Conservation (phyloP, 2,797 vertebrate genomes). For the Tauraco hartlaubi region DNA sequence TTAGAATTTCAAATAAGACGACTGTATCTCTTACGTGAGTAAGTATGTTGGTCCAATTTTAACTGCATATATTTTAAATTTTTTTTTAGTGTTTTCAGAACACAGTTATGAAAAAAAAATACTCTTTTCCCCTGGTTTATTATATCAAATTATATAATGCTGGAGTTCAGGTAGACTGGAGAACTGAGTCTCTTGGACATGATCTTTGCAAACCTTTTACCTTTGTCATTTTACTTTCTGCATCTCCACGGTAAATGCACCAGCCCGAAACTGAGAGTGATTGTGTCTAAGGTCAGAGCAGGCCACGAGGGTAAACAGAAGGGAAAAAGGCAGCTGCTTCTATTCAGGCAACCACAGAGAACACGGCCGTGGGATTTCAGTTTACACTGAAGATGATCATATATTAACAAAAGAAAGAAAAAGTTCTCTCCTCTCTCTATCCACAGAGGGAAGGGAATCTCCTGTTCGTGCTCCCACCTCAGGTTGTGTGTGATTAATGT, state of each 20-base stretch:
- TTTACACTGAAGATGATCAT: neutral
- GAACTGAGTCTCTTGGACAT: neutral
- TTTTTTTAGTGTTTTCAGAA: neutral
- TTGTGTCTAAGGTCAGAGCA: neutral
- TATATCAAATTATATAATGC: neutral
- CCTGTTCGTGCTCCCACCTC: neutral
- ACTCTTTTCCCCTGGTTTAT: too few relatives aligned
- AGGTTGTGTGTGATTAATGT: neutral
- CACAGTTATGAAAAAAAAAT: neutral
- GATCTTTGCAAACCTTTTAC: neutral
- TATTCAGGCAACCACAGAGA: neutral
- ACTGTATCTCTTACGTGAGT: neutral
- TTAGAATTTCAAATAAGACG: conserved; percentile 38
- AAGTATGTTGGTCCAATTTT: neutral
- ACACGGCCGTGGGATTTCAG: neutral
- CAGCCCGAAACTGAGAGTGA: neutral
- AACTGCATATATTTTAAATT: neutral
- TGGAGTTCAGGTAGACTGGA: neutral
- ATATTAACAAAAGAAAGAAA: neutral
- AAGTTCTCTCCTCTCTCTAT: neutral
- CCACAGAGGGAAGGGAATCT: neutral
- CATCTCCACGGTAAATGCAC: neutral
- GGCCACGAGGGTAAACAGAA: neutral
- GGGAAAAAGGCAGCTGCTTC: neutral
- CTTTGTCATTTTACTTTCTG: neutral